A percentile compares a stretch with the other conserved stretches of the same genome.
phyloP scores from a whole-genome alignment of 2,797 vertebrate species.

The Ambastaia sidthimunki region DNA sequence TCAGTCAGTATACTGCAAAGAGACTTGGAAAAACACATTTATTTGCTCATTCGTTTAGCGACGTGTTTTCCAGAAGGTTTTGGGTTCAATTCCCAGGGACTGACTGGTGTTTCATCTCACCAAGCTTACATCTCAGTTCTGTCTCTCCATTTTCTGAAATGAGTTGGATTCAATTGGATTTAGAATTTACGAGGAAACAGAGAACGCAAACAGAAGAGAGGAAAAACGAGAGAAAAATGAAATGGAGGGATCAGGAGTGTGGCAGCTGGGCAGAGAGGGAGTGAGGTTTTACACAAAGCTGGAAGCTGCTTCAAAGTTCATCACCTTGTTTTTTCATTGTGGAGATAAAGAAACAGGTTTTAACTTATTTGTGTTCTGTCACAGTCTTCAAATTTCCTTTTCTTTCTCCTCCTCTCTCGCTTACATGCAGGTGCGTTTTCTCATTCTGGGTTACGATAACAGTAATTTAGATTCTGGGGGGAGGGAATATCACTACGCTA shows the following conservation, averaged over 20 bases:
- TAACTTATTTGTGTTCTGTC: slow-evolving; percentile 15
- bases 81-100: background rate
- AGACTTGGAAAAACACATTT: too few relatives aligned
- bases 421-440: slow-evolving; percentile 15
- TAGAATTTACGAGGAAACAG: slow-evolving; percentile 17
- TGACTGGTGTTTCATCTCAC: background rate
- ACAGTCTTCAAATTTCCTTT: slow-evolving; percentile 22
- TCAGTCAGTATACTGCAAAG: too few relatives aligned
- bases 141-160: background rate
- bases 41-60: background rate
- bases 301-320: slow-evolving; percentile 24
- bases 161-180: background rate
- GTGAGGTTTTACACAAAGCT: slow-evolving; percentile 16
- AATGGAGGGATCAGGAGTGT: background rate
- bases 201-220: too few relatives aligned
- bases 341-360: background rate
- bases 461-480: slow-evolving; percentile 32
- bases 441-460: slow-evolving; percentile 31
- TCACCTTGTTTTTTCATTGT: slow-evolving; percentile 24
- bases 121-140: slow-evolving; percentile 1
- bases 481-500: slow-evolving; percentile 5
- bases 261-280: slow-evolving; percentile 34
- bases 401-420: background rate
- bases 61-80: background rate
- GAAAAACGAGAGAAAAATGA: slow-evolving; percentile 5